phyloP scores from a whole-genome alignment of 2,888 invertebrate genomes.

The Dryocosmus kuriphilus region DNA sequence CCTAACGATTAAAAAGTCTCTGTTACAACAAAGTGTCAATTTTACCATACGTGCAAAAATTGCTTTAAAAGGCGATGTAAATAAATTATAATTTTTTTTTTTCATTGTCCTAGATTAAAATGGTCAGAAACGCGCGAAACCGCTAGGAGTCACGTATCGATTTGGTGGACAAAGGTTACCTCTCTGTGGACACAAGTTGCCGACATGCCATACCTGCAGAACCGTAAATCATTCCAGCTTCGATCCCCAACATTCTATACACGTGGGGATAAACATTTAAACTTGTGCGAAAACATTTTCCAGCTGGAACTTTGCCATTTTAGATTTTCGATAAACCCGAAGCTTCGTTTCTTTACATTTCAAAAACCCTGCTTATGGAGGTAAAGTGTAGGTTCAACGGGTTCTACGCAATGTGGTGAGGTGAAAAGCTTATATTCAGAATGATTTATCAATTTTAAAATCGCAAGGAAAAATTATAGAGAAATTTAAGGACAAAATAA shows the following conservation, averaged over 20 bases:
- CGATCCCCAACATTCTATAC: conserved; percentile 53
- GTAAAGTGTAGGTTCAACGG: not conserved
- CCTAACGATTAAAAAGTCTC: not conserved
- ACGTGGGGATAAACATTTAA: conserved; percentile 44
- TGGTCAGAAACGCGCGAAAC: conserved; percentile 19
- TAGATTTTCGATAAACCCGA: not conserved
- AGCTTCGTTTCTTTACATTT: not conserved
- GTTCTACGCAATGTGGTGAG: too few species aligned
- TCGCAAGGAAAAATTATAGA: too few species aligned
- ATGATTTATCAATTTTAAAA: too few species aligned
- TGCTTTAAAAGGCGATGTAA: conserved; percentile 22
- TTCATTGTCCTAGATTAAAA: conserved; percentile 36
- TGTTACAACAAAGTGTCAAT: not conserved
- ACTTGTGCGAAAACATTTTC: conserved; percentile 46
- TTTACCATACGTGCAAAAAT: not conserved
- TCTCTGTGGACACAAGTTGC: conserved; percentile 55
- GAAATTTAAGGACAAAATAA: too few species aligned
- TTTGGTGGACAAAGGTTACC: conserved; percentile 69
- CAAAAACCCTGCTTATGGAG: not conserved
- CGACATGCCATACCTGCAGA: conserved; percentile 60
- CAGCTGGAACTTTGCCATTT: not conserved
- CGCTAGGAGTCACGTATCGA: conserved; percentile 61
- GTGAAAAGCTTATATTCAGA: too few species aligned
- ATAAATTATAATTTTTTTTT: conserved; percentile 40
- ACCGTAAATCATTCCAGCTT: conserved; percentile 64